Percentiles rank a stretch among this genome's conserved stretches.
Evolutionary conservation across 1,140 invertebrate species (phyloP).

Genomic region (Fopius arisanus): DNA sequence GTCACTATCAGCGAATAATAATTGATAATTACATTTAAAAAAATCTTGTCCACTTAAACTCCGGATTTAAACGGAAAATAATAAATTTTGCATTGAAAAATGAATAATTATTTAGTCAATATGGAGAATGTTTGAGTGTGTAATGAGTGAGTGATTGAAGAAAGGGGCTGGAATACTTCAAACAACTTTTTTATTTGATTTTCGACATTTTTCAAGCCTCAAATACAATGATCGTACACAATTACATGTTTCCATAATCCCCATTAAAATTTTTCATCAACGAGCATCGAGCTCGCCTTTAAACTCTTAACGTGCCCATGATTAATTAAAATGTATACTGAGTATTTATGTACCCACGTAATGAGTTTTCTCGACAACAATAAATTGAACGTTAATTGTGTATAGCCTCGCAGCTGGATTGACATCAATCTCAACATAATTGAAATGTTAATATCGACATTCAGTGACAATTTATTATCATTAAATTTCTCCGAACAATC

Average conservation of each 20-base stretch:
- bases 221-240: constrained; percentile 30
- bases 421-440: background rate
- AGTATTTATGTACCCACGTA: background rate
- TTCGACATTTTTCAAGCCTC: constrained; percentile 23
- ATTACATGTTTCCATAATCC: constrained; percentile 13
- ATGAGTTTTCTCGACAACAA: constrained; percentile 6
- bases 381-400: constrained; percentile 9
- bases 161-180: constrained; percentile 8
- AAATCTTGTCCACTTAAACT: too few species aligned
- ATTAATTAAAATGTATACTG: background rate
- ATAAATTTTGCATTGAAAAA: background rate
- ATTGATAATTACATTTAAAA: too few species aligned
- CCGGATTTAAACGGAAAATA: too few species aligned
- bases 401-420: background rate
- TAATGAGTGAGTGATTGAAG: background rate
- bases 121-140: background rate
- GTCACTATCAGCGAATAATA: too few species aligned
- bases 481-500: background rate
- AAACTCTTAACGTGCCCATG: constrained; percentile 3
- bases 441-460: background rate
- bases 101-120: background rate
- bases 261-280: background rate
- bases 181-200: constrained; percentile 29
- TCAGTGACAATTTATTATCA: background rate
- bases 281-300: background rate